A percentile compares a stretch with the other conserved stretches of the same genome.
Evolutionary conservation across 2,888 invertebrate species (phyloP).

Genomic region (Carterocephalus palaemon): DNA sequence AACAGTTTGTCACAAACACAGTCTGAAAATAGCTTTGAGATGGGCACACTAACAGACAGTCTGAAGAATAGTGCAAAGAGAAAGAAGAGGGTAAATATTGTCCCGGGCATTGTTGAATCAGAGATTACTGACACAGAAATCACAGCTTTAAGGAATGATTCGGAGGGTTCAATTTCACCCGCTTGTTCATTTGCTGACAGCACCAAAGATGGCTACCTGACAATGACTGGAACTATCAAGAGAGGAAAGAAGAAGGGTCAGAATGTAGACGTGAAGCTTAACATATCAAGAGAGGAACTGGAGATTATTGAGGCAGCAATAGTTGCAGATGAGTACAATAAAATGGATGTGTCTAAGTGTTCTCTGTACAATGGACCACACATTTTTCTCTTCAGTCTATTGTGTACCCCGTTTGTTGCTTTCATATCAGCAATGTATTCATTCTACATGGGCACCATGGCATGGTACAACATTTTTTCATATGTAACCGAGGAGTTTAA

Average conservation of each 20-base stretch:
- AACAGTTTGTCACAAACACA: constrained; percentile 72
- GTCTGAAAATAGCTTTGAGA: constrained; percentile 73
- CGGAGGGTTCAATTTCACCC: constrained; percentile 74
- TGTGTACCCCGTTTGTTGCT: constrained; percentile 83
- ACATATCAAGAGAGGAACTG: constrained; percentile 84
- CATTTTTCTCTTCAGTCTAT: constrained; percentile 80
- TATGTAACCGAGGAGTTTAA: constrained; percentile 83
- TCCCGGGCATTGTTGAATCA: constrained; percentile 67
- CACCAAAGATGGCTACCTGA: constrained; percentile 80
- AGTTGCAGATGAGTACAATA: constrained; percentile 77
- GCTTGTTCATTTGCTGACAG: constrained; percentile 77
- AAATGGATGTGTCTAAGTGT: constrained; percentile 77
- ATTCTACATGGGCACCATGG: constrained; percentile 86
- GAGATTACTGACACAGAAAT: constrained; percentile 68
- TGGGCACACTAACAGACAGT: constrained; percentile 66
- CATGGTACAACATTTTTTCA: constrained; percentile 87
- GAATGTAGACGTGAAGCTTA: constrained; percentile 84
- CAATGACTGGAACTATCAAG: constrained; percentile 86
- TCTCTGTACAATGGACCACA: constrained; percentile 81
- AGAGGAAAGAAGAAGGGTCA: constrained; percentile 85
- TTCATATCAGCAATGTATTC: constrained; percentile 82
- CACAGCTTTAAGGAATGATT: constrained; percentile 58
- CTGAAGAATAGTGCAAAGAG: constrained; percentile 69
- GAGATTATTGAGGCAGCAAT: constrained; percentile 83
- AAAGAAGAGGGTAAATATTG: constrained; percentile 82